phyloP scores from a whole-genome alignment of 2,797 vertebrate species.

The Allobates femoralis region DNA sequence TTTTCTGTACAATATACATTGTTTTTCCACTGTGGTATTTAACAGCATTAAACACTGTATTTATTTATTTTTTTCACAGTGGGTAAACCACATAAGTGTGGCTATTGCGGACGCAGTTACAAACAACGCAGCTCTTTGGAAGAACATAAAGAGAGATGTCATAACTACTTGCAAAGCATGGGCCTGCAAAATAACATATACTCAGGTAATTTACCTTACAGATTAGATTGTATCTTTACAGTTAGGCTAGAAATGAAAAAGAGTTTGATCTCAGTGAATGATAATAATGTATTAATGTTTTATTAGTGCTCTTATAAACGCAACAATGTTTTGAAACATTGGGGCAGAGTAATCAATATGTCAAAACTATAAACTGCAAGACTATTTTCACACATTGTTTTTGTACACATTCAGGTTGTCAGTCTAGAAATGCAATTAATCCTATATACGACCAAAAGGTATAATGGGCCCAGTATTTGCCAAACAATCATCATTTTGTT shows the following conservation, averaged over 20 bases:
- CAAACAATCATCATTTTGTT: not conserved
- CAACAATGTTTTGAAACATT: not conserved
- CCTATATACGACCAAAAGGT: not conserved
- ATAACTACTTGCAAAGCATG: constrained; percentile 98
- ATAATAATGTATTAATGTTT: not conserved
- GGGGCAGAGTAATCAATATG: not conserved
- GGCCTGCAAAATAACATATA: constrained; percentile 92
- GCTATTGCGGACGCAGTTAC: constrained; percentile 97
- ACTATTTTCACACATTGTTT: no score
- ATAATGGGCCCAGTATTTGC: not conserved
- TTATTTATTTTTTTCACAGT: constrained; percentile 75
- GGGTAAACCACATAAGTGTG: constrained; percentile 98
- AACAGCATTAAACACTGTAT: not conserved
- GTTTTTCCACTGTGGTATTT: not conserved
- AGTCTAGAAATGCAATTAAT: not conserved
- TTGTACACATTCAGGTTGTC: not conserved
- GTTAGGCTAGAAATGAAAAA: no score
- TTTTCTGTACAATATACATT: not conserved
- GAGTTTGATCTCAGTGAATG: not conserved
- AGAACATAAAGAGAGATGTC: constrained; percentile 98
- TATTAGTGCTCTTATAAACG: not conserved
- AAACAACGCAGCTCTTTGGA: constrained; percentile 98
- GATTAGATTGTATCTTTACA: not conserved
- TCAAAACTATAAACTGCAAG: not conserved
- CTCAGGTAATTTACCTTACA: constrained; percentile 82